Percentiles rank a stretch among this genome's conserved stretches.
These are phyloP conservation scores for Nymphalis urticae DNA, from an alignment of 2,888 invertebrate genomes.

Conservation along the genomic window DNA sequence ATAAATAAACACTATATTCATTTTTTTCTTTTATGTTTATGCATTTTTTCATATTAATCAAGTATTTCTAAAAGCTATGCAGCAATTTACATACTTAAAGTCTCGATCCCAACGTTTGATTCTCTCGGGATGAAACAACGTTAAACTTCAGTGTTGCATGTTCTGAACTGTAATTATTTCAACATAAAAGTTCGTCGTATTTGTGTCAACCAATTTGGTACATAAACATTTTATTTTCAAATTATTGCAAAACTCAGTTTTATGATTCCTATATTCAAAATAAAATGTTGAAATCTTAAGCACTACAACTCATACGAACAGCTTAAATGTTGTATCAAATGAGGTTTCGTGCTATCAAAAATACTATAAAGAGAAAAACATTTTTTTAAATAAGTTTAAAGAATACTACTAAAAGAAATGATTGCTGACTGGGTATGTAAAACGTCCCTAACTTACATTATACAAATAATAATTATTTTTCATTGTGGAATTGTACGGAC, in stretches of 20 bases:
- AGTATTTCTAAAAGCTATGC: slow-evolving; percentile 4
- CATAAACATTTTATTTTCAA: neutral
- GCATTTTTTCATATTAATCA: neutral
- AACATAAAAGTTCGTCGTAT: neutral
- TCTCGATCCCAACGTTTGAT: slow-evolving; percentile 7
- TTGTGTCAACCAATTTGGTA: neutral
- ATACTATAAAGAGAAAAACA: no score
- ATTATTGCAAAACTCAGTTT: neutral
- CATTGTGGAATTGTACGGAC: no score
- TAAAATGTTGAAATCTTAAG: no score
- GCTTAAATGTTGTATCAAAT: no score
- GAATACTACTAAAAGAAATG: no score
- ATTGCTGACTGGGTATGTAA: no score
- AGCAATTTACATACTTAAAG: slow-evolving; percentile 19
- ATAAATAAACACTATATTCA: no score
- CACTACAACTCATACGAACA: no score
- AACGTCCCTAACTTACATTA: no score
- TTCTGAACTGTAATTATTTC: slow-evolving; percentile 7
- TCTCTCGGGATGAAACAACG: slow-evolving; percentile 15
- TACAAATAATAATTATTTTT: no score
- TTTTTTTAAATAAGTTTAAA: neutral
- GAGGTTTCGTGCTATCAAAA: no score
- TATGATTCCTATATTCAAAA: no score
- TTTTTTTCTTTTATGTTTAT: neutral
- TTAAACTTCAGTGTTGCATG: neutral